These are phyloP conservation scores for Ophthalmolycus amberensis DNA, from an alignment of 2,113 vertebrate species.

Conservation along the genomic window DNA sequence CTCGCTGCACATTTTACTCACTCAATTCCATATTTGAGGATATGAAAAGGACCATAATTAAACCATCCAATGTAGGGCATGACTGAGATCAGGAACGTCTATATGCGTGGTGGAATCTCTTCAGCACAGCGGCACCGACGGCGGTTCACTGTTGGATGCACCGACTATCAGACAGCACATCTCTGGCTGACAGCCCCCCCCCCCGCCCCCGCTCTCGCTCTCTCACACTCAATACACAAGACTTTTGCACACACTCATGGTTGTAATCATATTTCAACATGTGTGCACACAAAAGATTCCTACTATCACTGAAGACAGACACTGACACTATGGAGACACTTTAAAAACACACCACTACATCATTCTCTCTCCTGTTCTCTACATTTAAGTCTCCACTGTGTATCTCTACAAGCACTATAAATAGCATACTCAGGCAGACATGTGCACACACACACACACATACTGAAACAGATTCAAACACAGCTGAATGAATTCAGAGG, in stretches of 20 bases:
- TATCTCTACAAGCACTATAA: constrained; percentile 51
- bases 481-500: constrained; percentile 54
- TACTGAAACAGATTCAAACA: constrained; percentile 3
- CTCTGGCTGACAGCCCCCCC: constrained; percentile 28
- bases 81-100: constrained; percentile 57
- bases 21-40: constrained; percentile 43
- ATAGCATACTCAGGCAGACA: constrained; percentile 32
- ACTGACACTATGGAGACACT: constrained; percentile 21
- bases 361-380: constrained; percentile 11
- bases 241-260: background rate
- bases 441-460: constrained; percentile 17
- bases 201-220: background rate
- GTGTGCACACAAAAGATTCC: constrained; percentile 12
- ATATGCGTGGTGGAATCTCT: constrained; percentile 37
- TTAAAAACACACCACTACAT: constrained; percentile 13
- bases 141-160: constrained; percentile 46
- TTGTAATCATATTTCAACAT: constrained; percentile 37
- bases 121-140: constrained; percentile 51
- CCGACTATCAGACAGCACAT: constrained; percentile 48
- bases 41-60: constrained; percentile 54
- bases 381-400: constrained; percentile 34
- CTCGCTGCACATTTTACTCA: constrained; percentile 30
- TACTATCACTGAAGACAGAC: constrained; percentile 30
- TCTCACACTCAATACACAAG: constrained; percentile 16
- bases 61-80: constrained; percentile 56